Conservation (phyloP, 2,113 vertebrate genomes). For the Apaloderma vittatum region DNA sequence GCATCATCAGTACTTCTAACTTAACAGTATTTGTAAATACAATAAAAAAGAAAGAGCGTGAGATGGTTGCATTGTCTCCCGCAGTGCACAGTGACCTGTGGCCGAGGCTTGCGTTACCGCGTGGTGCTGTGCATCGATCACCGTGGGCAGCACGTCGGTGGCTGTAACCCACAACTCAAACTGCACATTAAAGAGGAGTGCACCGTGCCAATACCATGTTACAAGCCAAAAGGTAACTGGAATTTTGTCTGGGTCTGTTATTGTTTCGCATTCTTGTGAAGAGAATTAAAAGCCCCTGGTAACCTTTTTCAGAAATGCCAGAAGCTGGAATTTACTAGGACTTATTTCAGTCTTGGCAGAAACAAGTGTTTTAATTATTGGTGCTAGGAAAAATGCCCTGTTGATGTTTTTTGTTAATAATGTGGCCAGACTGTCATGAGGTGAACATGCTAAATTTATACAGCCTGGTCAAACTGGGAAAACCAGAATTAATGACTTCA, state of each 20-base stretch:
- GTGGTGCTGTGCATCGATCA: constrained; percentile 94
- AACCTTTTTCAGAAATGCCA: constrained; percentile 50
- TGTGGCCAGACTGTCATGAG: constrained; percentile 3
- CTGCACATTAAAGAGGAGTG: constrained; percentile 95
- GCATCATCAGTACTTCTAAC: fast-evolving
- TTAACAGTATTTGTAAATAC: background rate
- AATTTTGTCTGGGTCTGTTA: background rate
- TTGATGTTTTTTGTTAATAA: constrained; percentile 52
- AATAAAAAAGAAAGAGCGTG: background rate
- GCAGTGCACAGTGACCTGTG: constrained; percentile 94
- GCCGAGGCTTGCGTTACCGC: constrained; percentile 89
- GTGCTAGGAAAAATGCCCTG: constrained; percentile 31
- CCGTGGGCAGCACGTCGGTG: constrained; percentile 89
- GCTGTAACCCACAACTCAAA: constrained; percentile 87
- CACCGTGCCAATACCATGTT: constrained; percentile 87
- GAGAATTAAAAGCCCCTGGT: constrained; percentile 57
- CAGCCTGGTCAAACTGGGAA: background rate
- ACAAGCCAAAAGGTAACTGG: constrained; percentile 89
- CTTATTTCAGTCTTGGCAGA: constrained; percentile 40
- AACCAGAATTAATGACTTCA: background rate
- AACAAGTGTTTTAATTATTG: constrained; percentile 25
- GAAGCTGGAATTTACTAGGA: constrained; percentile 57
- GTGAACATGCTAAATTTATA: background rate
- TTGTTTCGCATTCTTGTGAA: constrained; percentile 9
- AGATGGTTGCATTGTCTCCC: constrained; percentile 10